Evolutionary conservation across 1,140 invertebrate species (phyloP), one percentile per base, ranked within the genome.

Genomic region (Sipha flava): DNA sequence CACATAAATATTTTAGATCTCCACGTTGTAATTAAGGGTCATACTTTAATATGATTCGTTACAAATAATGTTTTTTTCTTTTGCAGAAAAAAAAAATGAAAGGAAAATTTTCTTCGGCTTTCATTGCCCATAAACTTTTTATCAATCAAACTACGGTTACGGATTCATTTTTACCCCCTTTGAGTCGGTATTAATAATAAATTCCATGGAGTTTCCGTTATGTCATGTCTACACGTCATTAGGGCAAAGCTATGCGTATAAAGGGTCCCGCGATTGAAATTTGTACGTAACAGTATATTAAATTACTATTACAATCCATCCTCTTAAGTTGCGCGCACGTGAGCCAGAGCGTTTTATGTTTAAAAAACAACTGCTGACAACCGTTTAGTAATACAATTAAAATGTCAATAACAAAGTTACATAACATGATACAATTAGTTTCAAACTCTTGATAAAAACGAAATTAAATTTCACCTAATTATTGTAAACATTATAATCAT

Each of bases 71-170:
- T n/a, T n/a, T n/a, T n/a, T n/a, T 23, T 43, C 1, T 23, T 40
- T 23, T 43, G 4, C 0, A 12, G 1, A 40, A 66, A 66, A 43
- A 43, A 43, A 26, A 66, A 49, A 49, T 5, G 3, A n/a, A 34
- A 3, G 18, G 29, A 5, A 70, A n/a, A 72, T 31, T 70, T 29
- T 29, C n/a, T 23, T 29, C 29, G 34, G 47, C 70, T 75, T 52
- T 75, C 70, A 14, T 37, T 54, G 31, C 49, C 47, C 29, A 75
- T 75, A 75, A 54, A 75, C 29, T 75, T 75, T 75, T 75, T 75
- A 75, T 75, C 70, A 75, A 54, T 75, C 70, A 75, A 75, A 75
- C 47, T 7, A 31, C 7, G 9, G 16, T 70, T 49, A 37, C n/a
- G 31, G 31, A 54, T 34, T 75, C 45, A 34, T 75, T 49, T 75